Evolutionary conservation across 2,113 vertebrate genomes (phyloP), one percentile per base, ranked within the genome.

Genomic region (Cebus imitator): DNA sequence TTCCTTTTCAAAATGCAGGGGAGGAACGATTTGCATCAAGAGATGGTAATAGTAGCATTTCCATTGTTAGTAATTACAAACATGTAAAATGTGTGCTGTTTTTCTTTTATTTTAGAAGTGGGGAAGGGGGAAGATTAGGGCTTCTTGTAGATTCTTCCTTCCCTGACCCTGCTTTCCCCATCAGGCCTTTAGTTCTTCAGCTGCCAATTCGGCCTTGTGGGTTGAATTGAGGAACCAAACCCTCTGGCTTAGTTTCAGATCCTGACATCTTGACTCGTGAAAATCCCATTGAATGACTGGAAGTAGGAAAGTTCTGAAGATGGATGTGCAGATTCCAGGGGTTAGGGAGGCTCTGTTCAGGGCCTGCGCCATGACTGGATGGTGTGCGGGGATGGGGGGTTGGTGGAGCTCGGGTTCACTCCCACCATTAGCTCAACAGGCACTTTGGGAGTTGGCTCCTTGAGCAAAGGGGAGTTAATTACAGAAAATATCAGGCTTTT

Each of bases 401-500:
- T 52, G 16, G 16, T 16, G 40, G 45, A 10, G 1, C 10, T 83
- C 35, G 66, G 21, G 13, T 80, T 68, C n/a, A 43, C 91, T 18
- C 23, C 55, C 78, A 30, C 75, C 43, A 1, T 93, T 83, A 80
- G 37, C 86, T 87, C 55, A 78, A 23, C 88, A 66, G 91, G 40
- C 45, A 85, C 9, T 4, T 17, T n/a, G 84, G 35, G 70, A 48
- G 40, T 85, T 83, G 61, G 20, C 68, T 96, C 32, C 76, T 96
- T 70, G 81, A 96, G 91, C 81, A 97, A 79, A 90, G 64, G 76
- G 70, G 58, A 96, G n/a, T 94, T 96, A 95, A 97, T 97, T 95
- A 91, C 87, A 86, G 72, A 87, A 91, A 96, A 92, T 86, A 84
- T 64, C 88, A 32, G 40, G 92, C 76, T 78, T 92, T 93, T 94